phyloP scores from a whole-genome alignment of 2,888 invertebrate species.

The Teleiodes luculella region DNA sequence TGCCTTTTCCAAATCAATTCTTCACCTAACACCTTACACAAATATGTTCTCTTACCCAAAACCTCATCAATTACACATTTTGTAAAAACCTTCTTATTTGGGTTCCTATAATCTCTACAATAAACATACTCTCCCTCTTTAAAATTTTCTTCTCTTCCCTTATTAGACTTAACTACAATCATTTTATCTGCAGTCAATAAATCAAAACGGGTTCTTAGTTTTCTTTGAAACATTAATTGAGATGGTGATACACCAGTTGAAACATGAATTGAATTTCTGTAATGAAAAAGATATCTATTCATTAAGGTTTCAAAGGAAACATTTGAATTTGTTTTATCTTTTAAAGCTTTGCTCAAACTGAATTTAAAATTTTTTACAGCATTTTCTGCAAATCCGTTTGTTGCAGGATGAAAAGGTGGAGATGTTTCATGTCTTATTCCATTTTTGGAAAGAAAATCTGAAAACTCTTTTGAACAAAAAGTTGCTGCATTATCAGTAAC shows the following conservation, averaged over 20 bases:
- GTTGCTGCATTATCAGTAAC: constrained; percentile 3
- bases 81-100: constrained; percentile 8
- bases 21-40: constrained; percentile 1
- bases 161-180: too few relatives aligned
- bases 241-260: constrained; percentile 6
- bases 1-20: constrained; percentile 12
- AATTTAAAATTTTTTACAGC: constrained; percentile 8
- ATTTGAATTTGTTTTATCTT: not conserved
- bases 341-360: not conserved
- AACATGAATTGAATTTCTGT: constrained; percentile 6
- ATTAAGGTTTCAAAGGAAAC: not conserved
- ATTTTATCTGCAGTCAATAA: too few relatives aligned
- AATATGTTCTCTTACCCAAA: constrained; percentile 4
- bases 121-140: too few relatives aligned
- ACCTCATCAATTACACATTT: constrained; percentile 8
- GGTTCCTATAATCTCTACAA: constrained; percentile 6
- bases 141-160: too few relatives aligned
- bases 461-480: not conserved
- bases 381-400: constrained; percentile 14
- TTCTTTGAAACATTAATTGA: constrained; percentile 7
- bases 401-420: constrained; percentile 14
- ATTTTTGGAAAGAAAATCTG: constrained; percentile 6
- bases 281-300: not conserved
- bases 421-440: constrained; percentile 16
- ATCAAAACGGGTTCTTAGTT: not conserved